Evolutionary conservation across 2,797 vertebrate species (phyloP).

Genomic region (Petrocephalus sullivani): DNA sequence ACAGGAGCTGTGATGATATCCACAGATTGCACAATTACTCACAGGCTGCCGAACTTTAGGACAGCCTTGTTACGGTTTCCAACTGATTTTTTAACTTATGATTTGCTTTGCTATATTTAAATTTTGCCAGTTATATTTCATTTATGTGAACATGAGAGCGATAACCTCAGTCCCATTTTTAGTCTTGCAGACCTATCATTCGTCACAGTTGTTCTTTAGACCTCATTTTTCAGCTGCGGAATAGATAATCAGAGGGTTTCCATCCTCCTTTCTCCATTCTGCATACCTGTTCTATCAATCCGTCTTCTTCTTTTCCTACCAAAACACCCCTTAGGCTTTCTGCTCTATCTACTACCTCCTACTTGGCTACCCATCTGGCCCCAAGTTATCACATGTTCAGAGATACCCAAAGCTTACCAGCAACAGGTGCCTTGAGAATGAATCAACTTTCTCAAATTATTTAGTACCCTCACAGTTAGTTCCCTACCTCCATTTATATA

Average conservation of each 20-base stretch:
- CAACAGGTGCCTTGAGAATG: background rate
- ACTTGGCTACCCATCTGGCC: background rate
- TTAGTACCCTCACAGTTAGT: background rate
- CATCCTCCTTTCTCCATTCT: background rate
- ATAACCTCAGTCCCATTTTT: background rate
- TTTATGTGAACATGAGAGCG: background rate
- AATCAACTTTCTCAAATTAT: background rate
- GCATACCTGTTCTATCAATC: background rate
- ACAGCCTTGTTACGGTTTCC: background rate
- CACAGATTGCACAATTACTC: background rate
- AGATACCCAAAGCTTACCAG: background rate
- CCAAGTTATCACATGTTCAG: background rate
- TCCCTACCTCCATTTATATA: background rate
- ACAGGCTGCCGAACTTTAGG: background rate
- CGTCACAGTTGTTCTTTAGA: background rate
- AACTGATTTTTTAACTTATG: background rate
- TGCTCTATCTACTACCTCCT: background rate
- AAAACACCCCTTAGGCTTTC: background rate
- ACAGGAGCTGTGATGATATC: background rate
- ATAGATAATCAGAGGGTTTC: background rate
- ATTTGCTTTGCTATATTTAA: background rate
- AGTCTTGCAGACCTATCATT: background rate
- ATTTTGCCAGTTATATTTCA: background rate
- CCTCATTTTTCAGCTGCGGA: background rate
- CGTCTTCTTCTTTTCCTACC: background rate